Evolutionary conservation across 2,113 vertebrate genomes (phyloP).

Genomic region (Sylvilagus bachmani): DNA sequence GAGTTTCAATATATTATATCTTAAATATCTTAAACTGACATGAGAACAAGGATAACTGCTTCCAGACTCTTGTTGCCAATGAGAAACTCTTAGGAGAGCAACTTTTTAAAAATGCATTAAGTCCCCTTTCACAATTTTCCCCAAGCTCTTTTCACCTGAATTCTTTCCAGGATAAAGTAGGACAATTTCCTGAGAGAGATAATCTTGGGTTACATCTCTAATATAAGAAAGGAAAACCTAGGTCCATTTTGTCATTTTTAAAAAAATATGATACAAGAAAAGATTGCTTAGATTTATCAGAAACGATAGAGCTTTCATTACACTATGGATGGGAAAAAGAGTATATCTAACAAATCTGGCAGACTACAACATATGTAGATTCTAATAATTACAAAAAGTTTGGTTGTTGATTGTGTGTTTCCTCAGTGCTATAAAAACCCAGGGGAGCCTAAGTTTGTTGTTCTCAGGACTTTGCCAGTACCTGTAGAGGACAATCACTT

Average conservation of each 20-base stretch:
- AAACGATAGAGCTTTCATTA: not conserved
- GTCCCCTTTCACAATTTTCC: not conserved
- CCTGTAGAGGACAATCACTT: not conserved
- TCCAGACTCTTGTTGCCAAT: not conserved
- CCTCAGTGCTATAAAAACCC: not conserved
- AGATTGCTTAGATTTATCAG: not conserved
- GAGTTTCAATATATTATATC: not conserved
- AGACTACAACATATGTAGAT: not conserved
- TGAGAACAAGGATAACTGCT: not conserved
- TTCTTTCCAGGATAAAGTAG: not conserved
- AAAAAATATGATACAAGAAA: not conserved
- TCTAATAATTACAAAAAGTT: not conserved
- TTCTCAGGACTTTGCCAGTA: not conserved
- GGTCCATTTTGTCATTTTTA: conserved; percentile 13
- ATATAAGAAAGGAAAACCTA: not conserved
- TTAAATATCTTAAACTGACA: not conserved
- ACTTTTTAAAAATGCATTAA: not conserved
- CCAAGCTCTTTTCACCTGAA: not conserved
- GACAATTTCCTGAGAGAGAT: not conserved
- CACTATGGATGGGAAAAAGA: not conserved
- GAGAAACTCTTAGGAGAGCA: not conserved
- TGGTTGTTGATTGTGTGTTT: not conserved
- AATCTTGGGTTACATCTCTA: not conserved
- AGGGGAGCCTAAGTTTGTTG: not conserved
- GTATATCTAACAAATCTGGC: not conserved